Evolutionary conservation across 1,140 invertebrate species (phyloP).

Genomic region (Drosophila watanabei): DNA sequence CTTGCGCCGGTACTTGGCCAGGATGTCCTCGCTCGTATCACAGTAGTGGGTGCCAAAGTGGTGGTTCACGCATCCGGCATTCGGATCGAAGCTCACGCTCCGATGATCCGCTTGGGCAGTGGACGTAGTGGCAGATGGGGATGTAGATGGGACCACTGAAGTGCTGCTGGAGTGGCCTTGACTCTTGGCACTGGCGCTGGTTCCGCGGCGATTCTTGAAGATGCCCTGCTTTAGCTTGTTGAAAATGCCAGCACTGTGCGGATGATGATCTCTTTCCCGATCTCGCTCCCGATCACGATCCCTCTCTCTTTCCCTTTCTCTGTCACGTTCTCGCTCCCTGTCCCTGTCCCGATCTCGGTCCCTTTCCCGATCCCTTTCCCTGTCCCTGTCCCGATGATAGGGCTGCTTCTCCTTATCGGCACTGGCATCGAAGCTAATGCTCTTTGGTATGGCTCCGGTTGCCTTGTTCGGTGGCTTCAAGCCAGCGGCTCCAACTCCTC

Average conservation of each 20-base stretch:
- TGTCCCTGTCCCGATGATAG: slow-evolving; percentile 20
- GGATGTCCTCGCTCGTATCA: slow-evolving; percentile 93
- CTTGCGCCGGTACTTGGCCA: slow-evolving; percentile 97
- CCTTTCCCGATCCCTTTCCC: slow-evolving; percentile 27
- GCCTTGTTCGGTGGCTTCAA: slow-evolving; percentile 87
- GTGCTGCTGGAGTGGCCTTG: slow-evolving; percentile 42
- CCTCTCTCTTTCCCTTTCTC: slow-evolving; percentile 32
- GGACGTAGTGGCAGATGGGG: neutral
- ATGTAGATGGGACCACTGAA: neutral
- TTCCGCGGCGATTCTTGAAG: slow-evolving; percentile 88
- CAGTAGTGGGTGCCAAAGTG: slow-evolving; percentile 58
- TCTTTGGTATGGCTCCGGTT: slow-evolving; percentile 95
- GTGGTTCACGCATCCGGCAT: slow-evolving; percentile 32
- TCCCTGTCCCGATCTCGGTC: slow-evolving; percentile 61
- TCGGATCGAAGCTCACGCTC: slow-evolving; percentile 78
- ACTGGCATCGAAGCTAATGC: slow-evolving; percentile 96
- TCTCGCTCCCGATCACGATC: slow-evolving; percentile 11
- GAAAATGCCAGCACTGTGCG: slow-evolving; percentile 87
- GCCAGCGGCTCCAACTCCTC: neutral
- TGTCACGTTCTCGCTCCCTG: slow-evolving; percentile 33
- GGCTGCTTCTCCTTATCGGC: slow-evolving; percentile 89
- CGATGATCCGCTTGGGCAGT: slow-evolving; percentile 34
- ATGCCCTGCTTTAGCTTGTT: slow-evolving; percentile 88
- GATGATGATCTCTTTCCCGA: slow-evolving; percentile 34
- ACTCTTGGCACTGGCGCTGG: slow-evolving; percentile 82